These are phyloP conservation scores for Eutolmus rufibarbis DNA, from an alignment of 2,888 invertebrate genomes.

Conservation along the genomic window DNA sequence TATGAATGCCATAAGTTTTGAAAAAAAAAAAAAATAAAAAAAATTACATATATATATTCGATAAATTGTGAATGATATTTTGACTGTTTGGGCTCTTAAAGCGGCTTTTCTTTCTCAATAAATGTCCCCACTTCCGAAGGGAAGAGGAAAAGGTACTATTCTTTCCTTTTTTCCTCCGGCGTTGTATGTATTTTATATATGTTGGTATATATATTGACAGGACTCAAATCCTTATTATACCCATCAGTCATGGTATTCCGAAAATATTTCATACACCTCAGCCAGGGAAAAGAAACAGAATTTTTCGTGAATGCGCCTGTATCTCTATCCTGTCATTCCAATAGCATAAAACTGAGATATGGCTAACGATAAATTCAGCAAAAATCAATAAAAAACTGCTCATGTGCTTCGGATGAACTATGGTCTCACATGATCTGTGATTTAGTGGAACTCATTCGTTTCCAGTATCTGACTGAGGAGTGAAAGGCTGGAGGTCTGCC, in stretches of 20 bases:
- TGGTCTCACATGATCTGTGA: slow-evolving; percentile 32
- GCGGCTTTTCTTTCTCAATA: background rate
- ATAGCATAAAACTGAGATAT: slow-evolving; percentile 30
- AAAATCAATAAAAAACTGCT: slow-evolving; percentile 35
- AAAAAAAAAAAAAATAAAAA: background rate
- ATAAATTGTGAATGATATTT: slow-evolving; percentile 4
- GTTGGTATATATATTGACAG: background rate
- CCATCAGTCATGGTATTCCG: background rate
- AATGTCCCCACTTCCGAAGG: background rate
- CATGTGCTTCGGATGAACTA: slow-evolving; percentile 33
- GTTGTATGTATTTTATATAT: background rate
- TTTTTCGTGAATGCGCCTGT: slow-evolving; percentile 1
- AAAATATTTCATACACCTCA: slow-evolving; percentile 22
- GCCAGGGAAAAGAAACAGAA: background rate
- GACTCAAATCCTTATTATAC: slow-evolving; percentile 5
- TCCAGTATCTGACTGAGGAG: background rate
- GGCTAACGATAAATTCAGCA: background rate
- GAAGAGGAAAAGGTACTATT: background rate
- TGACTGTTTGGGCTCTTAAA: background rate
- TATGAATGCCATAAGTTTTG: background rate
- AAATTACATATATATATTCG: background rate
- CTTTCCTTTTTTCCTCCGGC: background rate
- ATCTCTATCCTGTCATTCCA: slow-evolving; percentile 28
- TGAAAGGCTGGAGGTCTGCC: slow-evolving; percentile 20
- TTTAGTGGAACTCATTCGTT: slow-evolving; percentile 20